Evolutionary conservation across 1,140 invertebrate species (phyloP).

Genomic region (Penaeus indicus): DNA sequence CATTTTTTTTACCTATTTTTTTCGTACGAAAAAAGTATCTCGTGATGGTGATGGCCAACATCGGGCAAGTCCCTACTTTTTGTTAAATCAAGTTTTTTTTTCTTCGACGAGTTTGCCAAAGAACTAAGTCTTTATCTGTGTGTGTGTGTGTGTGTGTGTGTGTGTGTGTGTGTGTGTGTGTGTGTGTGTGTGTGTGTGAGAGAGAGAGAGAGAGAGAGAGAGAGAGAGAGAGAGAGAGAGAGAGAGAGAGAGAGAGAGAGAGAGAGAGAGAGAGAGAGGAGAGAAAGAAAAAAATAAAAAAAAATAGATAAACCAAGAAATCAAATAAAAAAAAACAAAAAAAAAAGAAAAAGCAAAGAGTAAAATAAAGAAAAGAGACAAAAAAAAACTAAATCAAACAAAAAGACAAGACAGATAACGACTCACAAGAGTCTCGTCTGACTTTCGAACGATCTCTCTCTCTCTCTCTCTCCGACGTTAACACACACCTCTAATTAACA

Average conservation of each 20-base stretch:
- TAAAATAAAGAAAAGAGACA: neutral
- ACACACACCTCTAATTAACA: no score
- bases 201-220: neutral
- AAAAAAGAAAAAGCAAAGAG: neutral
- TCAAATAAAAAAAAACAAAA: neutral
- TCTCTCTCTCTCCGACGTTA: neutral
- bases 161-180: no score
- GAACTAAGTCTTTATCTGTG: no score
- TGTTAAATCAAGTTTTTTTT: no score
- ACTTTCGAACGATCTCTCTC: neutral
- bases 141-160: no score
- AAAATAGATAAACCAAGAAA: neutral
- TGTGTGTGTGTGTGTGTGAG: no score
- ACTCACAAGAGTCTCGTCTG: neutral
- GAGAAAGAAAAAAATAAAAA: neutral
- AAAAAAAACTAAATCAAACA: no score
- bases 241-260: neutral
- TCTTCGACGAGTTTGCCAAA: no score
- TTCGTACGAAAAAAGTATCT: no score
- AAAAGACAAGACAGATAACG: neutral
- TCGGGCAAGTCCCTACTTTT: no score
- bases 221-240: neutral
- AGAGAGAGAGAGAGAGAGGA: conserved; percentile 7
- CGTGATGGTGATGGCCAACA: no score
- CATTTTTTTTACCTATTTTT: no score